Evolutionary conservation across 2,888 invertebrate genomes (phyloP).

Genomic region (Sepioteuthis lessoniana): DNA sequence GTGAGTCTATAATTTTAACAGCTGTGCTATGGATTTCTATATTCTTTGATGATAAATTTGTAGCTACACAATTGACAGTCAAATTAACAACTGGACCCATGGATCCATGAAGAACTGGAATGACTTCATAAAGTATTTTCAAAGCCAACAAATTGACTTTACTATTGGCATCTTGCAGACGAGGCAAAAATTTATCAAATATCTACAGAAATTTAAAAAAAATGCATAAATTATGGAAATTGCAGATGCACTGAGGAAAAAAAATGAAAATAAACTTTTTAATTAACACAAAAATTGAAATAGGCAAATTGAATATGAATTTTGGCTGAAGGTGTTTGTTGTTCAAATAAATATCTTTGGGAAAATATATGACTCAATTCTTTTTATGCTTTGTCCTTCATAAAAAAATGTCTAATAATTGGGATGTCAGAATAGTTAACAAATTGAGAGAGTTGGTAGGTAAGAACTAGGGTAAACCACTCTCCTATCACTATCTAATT

Average conservation of each 20-base stretch:
- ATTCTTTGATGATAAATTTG: constrained; percentile 74
- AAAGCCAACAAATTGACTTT: constrained; percentile 75
- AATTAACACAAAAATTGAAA: background rate
- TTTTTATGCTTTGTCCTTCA: too few relatives aligned
- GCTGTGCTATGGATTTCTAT: constrained; percentile 71
- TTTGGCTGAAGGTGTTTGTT: too few relatives aligned
- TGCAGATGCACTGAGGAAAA: background rate
- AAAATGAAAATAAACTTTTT: background rate
- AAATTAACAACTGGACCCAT: constrained; percentile 67
- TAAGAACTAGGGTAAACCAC: too few relatives aligned
- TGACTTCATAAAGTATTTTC: constrained; percentile 68
- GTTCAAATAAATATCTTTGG: too few relatives aligned
- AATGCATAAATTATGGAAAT: background rate
- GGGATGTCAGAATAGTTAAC: too few relatives aligned
- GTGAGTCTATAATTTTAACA: constrained; percentile 66
- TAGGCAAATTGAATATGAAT: too few relatives aligned
- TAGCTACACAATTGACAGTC: constrained; percentile 69
- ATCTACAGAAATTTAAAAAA: constrained; percentile 64
- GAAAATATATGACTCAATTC: too few relatives aligned
- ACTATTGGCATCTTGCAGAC: constrained; percentile 74
- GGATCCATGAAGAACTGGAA: constrained; percentile 65
- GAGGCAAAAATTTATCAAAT: constrained; percentile 74
- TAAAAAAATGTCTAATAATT: too few relatives aligned
- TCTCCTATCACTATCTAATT: too few relatives aligned
- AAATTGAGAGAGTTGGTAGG: too few relatives aligned